phyloP scores from a whole-genome alignment of 2,113 vertebrate genomes.

The Hippotragus niger region DNA sequence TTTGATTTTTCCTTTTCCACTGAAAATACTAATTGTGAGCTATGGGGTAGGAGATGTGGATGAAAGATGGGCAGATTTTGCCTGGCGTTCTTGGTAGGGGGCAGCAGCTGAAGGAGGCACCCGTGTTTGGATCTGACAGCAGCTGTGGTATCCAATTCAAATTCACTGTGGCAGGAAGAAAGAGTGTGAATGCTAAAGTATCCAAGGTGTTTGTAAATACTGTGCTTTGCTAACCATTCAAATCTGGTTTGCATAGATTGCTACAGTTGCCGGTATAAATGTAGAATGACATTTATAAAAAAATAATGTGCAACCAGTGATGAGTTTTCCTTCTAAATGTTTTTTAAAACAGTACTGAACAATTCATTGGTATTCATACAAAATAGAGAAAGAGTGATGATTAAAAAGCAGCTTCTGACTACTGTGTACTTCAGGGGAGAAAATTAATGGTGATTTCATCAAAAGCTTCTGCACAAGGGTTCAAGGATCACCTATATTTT shows the following conservation, averaged over 20 bases:
- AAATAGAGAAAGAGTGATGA: slow-evolving; percentile 69
- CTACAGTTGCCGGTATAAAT: slow-evolving; percentile 71
- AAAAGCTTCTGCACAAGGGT: not conserved
- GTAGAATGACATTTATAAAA: slow-evolving; percentile 78
- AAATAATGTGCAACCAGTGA: slow-evolving; percentile 65
- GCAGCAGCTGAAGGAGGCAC: slow-evolving; percentile 77
- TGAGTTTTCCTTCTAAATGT: slow-evolving; percentile 75
- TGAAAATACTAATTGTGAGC: slow-evolving; percentile 76
- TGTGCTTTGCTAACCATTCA: slow-evolving; percentile 76
- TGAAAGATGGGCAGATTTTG: slow-evolving; percentile 72
- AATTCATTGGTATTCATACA: slow-evolving; percentile 76
- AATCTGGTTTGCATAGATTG: slow-evolving; percentile 73
- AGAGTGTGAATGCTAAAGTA: slow-evolving; percentile 75
- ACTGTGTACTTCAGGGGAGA: slow-evolving; percentile 57
- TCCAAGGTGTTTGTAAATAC: slow-evolving; percentile 81
- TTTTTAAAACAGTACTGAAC: slow-evolving; percentile 74
- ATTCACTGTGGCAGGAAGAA: slow-evolving; percentile 83
- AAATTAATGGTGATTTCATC: slow-evolving; percentile 63
- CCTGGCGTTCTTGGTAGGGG: slow-evolving; percentile 77
- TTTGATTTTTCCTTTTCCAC: slow-evolving; percentile 67
- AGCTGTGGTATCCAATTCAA: slow-evolving; percentile 76
- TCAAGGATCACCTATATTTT: slow-evolving; percentile 1
- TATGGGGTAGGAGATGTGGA: slow-evolving; percentile 55
- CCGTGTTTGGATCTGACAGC: slow-evolving; percentile 81
- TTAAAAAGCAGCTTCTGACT: slow-evolving; percentile 72